Conservation (phyloP, 2,113 vertebrate genomes). For the Rhabdornis inornatus region DNA sequence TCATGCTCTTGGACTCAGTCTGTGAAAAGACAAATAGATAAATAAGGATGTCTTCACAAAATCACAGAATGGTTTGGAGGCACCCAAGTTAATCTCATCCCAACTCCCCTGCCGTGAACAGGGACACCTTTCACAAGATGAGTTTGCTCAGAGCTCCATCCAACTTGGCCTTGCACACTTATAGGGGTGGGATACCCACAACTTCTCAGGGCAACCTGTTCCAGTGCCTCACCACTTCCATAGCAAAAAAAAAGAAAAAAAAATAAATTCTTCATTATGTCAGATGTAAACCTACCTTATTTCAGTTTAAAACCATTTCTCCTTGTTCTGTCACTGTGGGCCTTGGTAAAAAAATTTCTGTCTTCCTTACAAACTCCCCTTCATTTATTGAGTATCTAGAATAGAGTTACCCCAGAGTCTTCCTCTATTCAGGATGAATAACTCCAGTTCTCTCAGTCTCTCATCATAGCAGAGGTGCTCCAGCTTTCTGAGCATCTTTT, state of each 20-base stretch:
- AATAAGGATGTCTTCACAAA: not conserved
- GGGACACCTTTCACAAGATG: not conserved
- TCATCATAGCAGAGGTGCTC: not conserved
- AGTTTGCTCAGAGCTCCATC: not conserved
- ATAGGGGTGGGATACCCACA: not conserved
- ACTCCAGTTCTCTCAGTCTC: not conserved
- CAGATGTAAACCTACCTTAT: not conserved
- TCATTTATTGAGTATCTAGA: not conserved
- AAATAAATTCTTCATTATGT: not conserved
- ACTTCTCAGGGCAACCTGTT: rapidly evolving
- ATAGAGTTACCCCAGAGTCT: not conserved
- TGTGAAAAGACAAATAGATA: not conserved
- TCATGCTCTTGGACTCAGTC: not conserved
- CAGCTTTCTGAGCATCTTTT: not conserved
- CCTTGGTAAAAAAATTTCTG: not conserved
- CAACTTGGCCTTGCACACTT: rapidly evolving
- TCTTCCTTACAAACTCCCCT: not conserved
- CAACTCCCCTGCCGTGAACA: rapidly evolving
- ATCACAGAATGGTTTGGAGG: not conserved
- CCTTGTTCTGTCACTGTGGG: rapidly evolving
- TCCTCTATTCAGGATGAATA: not conserved
- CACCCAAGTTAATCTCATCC: not conserved
- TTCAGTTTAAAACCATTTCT: not conserved
- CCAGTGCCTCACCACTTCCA: not conserved
- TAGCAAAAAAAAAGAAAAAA: rapidly evolving